Evolutionary conservation across 1,140 invertebrate genomes (phyloP).

Genomic region (Micrasema longulum): DNA sequence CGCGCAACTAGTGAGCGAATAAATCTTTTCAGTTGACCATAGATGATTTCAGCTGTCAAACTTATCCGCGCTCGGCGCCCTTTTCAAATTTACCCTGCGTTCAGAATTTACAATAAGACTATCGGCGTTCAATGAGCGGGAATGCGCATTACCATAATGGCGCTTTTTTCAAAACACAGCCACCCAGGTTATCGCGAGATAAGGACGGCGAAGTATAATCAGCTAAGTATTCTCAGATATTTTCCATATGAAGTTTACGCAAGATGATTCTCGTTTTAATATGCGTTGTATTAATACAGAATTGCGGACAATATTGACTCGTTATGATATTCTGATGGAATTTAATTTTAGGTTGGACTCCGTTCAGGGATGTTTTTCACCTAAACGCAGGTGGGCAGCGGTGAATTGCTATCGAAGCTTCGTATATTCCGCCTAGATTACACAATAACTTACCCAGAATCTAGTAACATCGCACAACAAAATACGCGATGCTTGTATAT

Average conservation of each 20-base stretch:
- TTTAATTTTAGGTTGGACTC: constrained; percentile 17
- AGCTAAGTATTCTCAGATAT: neutral
- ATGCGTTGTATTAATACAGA: neutral
- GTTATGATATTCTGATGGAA: constrained; percentile 25
- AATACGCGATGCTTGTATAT: too few relatives aligned
- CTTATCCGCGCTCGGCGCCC: neutral
- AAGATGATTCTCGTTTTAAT: neutral
- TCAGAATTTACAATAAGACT: neutral
- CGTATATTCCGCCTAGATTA: constrained; percentile 30
- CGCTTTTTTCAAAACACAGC: constrained; percentile 41
- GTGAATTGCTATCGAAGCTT: constrained; percentile 45
- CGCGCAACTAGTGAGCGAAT: too few relatives aligned
- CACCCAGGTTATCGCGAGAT: constrained; percentile 39
- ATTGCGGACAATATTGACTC: constrained; percentile 11
- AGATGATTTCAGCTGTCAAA: too few relatives aligned
- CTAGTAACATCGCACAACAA: constrained; percentile 19
- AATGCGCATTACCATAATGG: neutral
- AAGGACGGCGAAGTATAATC: constrained; percentile 2
- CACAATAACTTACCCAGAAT: constrained; percentile 18
- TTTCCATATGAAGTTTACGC: neutral
- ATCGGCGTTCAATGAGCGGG: neutral
- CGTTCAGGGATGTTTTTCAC: constrained; percentile 41
- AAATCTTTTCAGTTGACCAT: too few relatives aligned
- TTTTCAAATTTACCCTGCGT: constrained; percentile 16
- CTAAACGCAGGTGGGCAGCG: constrained; percentile 45